Conservation (phyloP, 2,113 vertebrate genomes). For the Eptesicus fuscus region DNA sequence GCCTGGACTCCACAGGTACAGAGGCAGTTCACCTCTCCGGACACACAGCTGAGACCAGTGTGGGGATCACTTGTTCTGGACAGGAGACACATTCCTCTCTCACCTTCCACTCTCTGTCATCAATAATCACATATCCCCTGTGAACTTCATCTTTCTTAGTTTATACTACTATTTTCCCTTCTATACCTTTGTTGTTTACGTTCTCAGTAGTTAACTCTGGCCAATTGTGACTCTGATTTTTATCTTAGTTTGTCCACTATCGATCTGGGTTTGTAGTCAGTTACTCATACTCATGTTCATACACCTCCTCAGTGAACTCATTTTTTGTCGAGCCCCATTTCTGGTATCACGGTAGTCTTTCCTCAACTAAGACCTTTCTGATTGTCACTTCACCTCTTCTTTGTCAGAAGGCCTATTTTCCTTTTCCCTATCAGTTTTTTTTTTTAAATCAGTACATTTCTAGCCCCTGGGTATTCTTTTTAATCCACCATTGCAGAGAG, state of each 20-base stretch:
- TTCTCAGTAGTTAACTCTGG: too few relatives aligned
- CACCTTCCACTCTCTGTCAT: accelerated
- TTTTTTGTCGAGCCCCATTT: neutral
- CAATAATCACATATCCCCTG: neutral
- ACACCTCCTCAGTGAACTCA: neutral
- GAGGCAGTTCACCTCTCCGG: accelerated
- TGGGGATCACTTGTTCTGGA: neutral
- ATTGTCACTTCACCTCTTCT: neutral
- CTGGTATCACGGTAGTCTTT: neutral
- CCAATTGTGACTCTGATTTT: neutral
- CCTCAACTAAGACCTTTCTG: neutral
- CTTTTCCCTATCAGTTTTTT: neutral
- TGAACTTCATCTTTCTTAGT: accelerated
- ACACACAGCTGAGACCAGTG: accelerated
- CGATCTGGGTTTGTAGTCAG: neutral
- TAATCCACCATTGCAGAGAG: accelerated
- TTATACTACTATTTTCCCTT: too few relatives aligned
- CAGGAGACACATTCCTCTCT: neutral
- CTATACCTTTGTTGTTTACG: neutral
- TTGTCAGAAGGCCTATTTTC: neutral
- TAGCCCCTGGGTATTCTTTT: too few relatives aligned
- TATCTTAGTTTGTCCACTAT: neutral
- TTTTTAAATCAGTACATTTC: neutral
- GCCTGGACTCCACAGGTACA: neutral
- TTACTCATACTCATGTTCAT: too few relatives aligned